Evolutionary conservation across 1,140 invertebrate genomes (phyloP).

Genomic region (Brachystomella parvula): DNA sequence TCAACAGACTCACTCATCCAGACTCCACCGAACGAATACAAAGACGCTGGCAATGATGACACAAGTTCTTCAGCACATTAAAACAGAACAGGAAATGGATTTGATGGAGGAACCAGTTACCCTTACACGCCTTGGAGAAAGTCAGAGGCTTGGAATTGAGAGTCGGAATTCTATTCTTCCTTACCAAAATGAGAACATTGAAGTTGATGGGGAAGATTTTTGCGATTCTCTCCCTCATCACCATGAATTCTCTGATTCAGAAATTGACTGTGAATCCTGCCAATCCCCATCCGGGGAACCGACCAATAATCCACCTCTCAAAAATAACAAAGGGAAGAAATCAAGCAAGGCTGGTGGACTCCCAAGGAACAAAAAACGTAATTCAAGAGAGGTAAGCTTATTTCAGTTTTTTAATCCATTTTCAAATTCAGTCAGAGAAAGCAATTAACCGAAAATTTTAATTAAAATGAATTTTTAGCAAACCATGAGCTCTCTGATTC

Average conservation of each 20-base stretch:
- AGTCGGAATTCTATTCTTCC: too few relatives aligned
- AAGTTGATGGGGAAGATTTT: neutral
- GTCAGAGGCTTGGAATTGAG: too few relatives aligned
- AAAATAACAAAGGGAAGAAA: conserved; percentile 19
- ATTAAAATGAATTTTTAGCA: too few relatives aligned
- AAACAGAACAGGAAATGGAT: neutral
- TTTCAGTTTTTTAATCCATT: too few relatives aligned
- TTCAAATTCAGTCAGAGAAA: too few relatives aligned
- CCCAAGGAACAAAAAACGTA: conserved; percentile 7
- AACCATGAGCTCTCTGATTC: conserved; percentile 17
- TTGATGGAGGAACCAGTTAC: neutral
- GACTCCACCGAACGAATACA: neutral
- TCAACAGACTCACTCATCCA: neutral
- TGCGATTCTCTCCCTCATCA: conserved; percentile 10
- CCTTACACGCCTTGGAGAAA: too few relatives aligned
- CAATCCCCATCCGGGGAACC: conserved; percentile 9
- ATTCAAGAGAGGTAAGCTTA: conserved; percentile 2
- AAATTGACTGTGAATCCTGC: conserved; percentile 27
- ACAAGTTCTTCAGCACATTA: neutral
- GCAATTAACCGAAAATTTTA: too few relatives aligned
- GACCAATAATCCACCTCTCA: conserved; percentile 2
- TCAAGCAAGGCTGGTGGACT: neutral
- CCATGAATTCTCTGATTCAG: conserved; percentile 18
- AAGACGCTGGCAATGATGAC: neutral
- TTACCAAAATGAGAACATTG: too few relatives aligned